Evolutionary conservation across 92 coral and sea anemone genomes (phyloP).

Genomic region (Pocillopora grandis): DNA sequence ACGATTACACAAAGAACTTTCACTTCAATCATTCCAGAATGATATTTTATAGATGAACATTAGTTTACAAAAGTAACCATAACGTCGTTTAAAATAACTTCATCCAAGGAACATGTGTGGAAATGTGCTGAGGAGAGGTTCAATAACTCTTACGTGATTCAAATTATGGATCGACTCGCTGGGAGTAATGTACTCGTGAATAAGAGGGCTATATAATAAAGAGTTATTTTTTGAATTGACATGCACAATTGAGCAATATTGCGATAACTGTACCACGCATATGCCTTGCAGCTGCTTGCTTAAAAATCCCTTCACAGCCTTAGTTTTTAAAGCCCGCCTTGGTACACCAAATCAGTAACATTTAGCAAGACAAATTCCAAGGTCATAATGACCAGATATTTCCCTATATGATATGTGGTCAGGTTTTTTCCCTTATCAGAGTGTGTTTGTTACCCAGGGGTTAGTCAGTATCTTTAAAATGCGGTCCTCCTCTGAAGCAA

Average conservation of each 20-base stretch:
- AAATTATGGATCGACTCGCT: slow-evolving; percentile 3
- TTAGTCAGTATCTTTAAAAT: too few species aligned
- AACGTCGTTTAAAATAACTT: slow-evolving; percentile 2
- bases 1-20: slow-evolving; percentile 1
- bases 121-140: neutral
- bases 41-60: slow-evolving; percentile 7
- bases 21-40: slow-evolving; percentile 13
- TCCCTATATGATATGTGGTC: too few species aligned
- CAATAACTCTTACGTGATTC: neutral
- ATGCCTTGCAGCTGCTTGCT: neutral
- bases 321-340: too few species aligned
- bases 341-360: too few species aligned
- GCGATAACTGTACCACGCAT: neutral
- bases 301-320: neutral
- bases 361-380: too few species aligned
- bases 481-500: too few species aligned
- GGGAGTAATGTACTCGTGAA: neutral
- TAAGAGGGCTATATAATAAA: slow-evolving; percentile 32
- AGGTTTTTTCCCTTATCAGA: too few species aligned
- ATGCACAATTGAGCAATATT: neutral
- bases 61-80: slow-evolving; percentile 1
- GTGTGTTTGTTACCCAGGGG: too few species aligned
- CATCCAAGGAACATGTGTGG: neutral
- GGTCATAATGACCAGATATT: too few species aligned
- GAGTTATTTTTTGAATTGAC: slow-evolving; percentile 44